Conservation (phyloP, 2,797 vertebrate genomes). For the Perdix hodgsoniae region DNA sequence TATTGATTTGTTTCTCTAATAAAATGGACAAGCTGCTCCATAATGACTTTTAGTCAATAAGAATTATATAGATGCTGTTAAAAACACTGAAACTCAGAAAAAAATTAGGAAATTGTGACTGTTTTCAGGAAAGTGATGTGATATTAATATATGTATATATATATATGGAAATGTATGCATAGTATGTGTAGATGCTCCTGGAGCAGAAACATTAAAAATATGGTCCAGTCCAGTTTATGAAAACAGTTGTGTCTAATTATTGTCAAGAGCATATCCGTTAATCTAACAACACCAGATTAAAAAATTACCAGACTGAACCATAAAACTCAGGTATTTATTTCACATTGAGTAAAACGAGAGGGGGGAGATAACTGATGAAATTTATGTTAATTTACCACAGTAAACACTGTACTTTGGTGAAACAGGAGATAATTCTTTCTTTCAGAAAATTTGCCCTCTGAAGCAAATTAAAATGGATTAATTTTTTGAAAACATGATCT, state of each 20-base stretch:
- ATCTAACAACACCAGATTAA: neutral
- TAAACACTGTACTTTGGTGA: neutral
- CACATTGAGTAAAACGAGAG: no score
- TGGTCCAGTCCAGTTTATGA: neutral
- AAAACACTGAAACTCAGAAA: neutral
- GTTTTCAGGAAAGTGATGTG: neutral
- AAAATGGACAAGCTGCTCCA: neutral
- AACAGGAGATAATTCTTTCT: neutral
- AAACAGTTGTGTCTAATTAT: neutral
- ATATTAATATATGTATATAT: neutral
- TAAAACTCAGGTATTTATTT: no score
- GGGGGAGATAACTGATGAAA: no score
- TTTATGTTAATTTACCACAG: no score
- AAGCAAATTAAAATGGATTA: no score
- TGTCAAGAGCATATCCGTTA: neutral
- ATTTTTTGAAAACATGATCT: no score
- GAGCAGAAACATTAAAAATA: neutral
- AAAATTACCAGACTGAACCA: no score
- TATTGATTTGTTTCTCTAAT: neutral
- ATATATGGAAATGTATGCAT: neutral
- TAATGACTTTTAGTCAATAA: neutral
- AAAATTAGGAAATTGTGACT: neutral
- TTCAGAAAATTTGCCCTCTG: neutral
- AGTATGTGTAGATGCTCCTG: neutral
- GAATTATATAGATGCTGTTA: neutral